Conservation (phyloP, 2,888 invertebrate species). For the Andrena bicolor region DNA sequence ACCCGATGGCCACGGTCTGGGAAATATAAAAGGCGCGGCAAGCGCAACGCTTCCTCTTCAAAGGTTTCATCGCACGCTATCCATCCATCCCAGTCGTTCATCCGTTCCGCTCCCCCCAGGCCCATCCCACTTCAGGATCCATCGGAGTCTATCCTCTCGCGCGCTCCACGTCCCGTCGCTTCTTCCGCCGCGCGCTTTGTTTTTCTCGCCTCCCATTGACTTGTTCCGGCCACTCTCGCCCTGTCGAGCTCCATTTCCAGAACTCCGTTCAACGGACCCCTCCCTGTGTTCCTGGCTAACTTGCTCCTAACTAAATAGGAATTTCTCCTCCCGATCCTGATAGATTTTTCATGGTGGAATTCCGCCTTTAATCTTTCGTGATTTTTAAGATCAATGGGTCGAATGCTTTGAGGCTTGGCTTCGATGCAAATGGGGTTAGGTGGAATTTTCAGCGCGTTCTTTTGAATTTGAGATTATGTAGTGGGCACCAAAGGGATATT, state of each 20-base stretch:
- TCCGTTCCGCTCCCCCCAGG: constrained; percentile 58
- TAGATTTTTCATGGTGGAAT: neutral
- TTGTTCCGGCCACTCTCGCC: constrained; percentile 45
- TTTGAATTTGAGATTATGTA: too few relatives aligned
- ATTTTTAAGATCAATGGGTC: too few relatives aligned
- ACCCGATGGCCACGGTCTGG: constrained; percentile 63
- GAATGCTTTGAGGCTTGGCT: too few relatives aligned
- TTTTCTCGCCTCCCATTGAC: constrained; percentile 61
- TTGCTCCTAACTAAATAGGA: constrained; percentile 7
- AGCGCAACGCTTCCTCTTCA: constrained; percentile 63
- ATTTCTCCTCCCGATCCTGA: neutral
- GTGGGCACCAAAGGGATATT: too few relatives aligned
- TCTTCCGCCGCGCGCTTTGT: constrained; percentile 56
- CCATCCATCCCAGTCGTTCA: constrained; percentile 70
- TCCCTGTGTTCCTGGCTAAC: constrained; percentile 12
- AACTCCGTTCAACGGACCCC: constrained; percentile 40
- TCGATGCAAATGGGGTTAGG: neutral
- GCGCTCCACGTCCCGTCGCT: constrained; percentile 44
- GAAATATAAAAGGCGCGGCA: constrained; percentile 69
- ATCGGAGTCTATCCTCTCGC: constrained; percentile 55
- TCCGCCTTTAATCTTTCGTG: neutral
- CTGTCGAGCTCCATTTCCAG: constrained; percentile 31
- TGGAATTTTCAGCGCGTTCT: too few relatives aligned
- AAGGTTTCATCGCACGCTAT: constrained; percentile 69
- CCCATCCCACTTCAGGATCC: constrained; percentile 62